A percentile compares a stretch with the other conserved stretches of the same genome.
These are phyloP conservation scores for Lagocephalus sceleratus DNA, from an alignment of 2,797 vertebrate species.

Conservation along the genomic window DNA sequence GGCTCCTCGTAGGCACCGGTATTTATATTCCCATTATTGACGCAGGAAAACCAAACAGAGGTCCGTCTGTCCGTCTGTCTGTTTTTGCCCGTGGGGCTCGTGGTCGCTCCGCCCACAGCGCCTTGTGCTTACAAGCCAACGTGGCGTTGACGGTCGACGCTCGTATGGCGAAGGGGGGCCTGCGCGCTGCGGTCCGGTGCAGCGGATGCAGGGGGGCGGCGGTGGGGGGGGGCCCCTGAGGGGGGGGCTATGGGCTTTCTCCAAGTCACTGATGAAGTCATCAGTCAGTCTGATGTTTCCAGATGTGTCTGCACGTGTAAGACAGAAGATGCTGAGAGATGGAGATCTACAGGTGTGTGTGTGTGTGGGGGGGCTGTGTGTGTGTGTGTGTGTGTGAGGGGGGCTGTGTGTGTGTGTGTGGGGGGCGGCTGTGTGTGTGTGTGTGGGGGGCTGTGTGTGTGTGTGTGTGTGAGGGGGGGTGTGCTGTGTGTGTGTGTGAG, in stretches of 20 bases:
- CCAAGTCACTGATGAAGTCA: constrained; percentile 14
- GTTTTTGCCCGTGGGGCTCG: constrained; percentile 55
- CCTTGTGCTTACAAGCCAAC: constrained; percentile 58
- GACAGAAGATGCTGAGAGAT: too few relatives aligned
- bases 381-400: not conserved
- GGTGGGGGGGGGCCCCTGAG: not conserved
- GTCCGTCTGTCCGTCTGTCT: not conserved
- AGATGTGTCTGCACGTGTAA: not conserved
- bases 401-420: too few relatives aligned
- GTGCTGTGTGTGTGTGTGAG: too few relatives aligned
- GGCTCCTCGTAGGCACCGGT: constrained; percentile 45
- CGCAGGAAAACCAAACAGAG: constrained; percentile 42
- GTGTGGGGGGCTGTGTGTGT: not conserved
- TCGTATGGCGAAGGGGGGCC: constrained; percentile 48
- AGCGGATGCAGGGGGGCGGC: constrained; percentile 13
- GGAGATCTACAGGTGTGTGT: too few relatives aligned
- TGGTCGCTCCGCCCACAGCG: constrained; percentile 48
- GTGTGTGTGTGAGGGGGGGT: not conserved
- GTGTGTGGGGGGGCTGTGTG: too few relatives aligned
- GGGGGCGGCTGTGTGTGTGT: not conserved
- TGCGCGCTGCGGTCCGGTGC: constrained; percentile 34
- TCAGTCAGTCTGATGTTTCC: not conserved
- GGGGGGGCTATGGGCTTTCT: constrained; percentile 26
- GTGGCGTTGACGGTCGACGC: constrained; percentile 36
- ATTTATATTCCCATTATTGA: constrained; percentile 51